Evolutionary conservation across 2,888 invertebrate genomes (phyloP), one percentile per base, ranked within the genome.

Genomic region (Coronaproctus castanopsis): DNA sequence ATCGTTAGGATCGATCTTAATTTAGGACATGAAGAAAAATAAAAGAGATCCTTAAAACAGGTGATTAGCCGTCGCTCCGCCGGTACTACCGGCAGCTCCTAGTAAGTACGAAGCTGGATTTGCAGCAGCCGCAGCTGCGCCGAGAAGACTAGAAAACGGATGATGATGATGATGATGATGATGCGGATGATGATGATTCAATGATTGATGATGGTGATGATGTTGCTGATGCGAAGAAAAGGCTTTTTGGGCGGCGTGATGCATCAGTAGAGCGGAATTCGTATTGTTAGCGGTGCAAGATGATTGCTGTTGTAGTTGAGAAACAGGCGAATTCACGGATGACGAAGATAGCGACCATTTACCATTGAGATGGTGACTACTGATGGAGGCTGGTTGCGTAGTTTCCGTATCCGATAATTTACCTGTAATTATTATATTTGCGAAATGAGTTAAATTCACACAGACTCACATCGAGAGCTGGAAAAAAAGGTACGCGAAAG

Each of bases 231-330:
- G 71, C 3, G 72, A 72, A n/a, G n/a, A n/a, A 59, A 73, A 68
- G 36, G 72, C 73, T 66, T 74, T 74, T 66, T 73, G 73, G 8
- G 74, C 73, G 8, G 74, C 73, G 65, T 74, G 74, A 59, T 74
- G 73, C 36, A 74, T 73, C 58, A 74, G 65, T 1, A 74, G 69
- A 21, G 73, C 72, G 1, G 74, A 69, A 21, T 73, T 72, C 36
- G 74, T 73, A 67, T 72, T 74, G 67, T 72, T 74, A 22, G 72
- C 52, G 24, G 50, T 55, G 52, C 59, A 59, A 36, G 55, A 24
- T 21, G 36, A 21, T 14, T 70, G 63, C 71, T 71, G n/a, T 72
- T 72, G 62, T 5, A 36, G 36, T 36, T 36, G 36, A 5, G 36
- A 14, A 8, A 14, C 5, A 5, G 36, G 36, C 70, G 71, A 71